Evolutionary conservation across 2,888 invertebrate species (phyloP), one percentile per base, ranked within the genome.

Genomic region (Linnaemya tessellans): DNA sequence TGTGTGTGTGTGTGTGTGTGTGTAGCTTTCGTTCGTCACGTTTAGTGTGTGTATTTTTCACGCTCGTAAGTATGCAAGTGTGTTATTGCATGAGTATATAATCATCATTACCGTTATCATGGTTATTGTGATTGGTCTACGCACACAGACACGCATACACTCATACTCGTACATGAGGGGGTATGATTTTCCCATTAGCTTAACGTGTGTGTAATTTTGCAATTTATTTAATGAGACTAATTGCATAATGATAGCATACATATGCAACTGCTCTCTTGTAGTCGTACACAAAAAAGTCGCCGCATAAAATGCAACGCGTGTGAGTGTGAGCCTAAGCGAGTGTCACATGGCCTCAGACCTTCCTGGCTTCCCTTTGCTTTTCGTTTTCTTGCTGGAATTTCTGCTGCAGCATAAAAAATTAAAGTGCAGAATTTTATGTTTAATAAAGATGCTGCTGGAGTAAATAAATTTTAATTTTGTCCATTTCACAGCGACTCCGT

Each of bases 141-240:
- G 64, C 30, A 30, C 30, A 30, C 30, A 30, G 3, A 30, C 30
- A 30, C 30, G 5, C 30, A 30, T 5, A 5, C 30, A 30, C 30
- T 3, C 30, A 30, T n/a, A n/a, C n/a, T n/a, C n/a, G n/a, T n/a
- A n/a, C 30, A 30, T 5, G 5, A 79, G 51, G 56, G 80, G 81
- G 73, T 81, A 80, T 84, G 78, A 81, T 81, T 81, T 80, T 73
- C 77, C 81, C 84, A 84, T 84, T 81, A 81, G 84, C 78, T 68
- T 81, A 68, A 78, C 75, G 58, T 81, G 81, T 84, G 56, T 78
- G 84, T 84, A 84, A 81, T 81, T 84, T 81, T 78, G 81, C 84
- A 81, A 84, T 84, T 84, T 84, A 84, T 84, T 81, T 84, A 84
- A 84, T 84, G 84, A 84, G 81, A 84, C 81, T 84, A 84, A 84